A percentile compares a stretch with the other conserved stretches of the same genome.
phyloP scores from a whole-genome alignment of 2,888 invertebrate genomes.

The Zaprionus lineosus region DNA sequence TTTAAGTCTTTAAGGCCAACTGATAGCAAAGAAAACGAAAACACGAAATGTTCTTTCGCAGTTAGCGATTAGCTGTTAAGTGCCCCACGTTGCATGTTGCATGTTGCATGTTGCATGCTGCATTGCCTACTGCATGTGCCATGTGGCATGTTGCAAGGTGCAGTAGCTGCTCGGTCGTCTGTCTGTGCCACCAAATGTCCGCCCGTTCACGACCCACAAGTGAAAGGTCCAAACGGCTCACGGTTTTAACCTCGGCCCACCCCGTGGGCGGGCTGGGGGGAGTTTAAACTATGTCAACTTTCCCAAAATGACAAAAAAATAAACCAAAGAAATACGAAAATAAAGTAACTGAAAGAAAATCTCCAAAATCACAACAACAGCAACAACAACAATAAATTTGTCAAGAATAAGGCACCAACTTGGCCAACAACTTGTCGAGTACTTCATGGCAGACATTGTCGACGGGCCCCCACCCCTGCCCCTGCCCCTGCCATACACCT shows the following conservation, averaged over 20 bases:
- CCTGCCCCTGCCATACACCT: too few species aligned
- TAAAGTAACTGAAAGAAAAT: too few species aligned
- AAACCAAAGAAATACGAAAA: neutral
- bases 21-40: neutral
- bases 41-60: constrained; percentile 12
- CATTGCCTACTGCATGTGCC: constrained; percentile 41
- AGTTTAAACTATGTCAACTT: constrained; percentile 74
- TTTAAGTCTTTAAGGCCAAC: too few species aligned
- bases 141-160: constrained; percentile 57
- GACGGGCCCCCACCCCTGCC: too few species aligned
- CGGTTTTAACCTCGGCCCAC: constrained; percentile 60
- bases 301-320: constrained; percentile 42
- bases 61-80: constrained; percentile 53
- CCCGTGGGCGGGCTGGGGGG: constrained; percentile 34
- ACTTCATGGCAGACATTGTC: constrained; percentile 37
- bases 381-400: constrained; percentile 31
- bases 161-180: constrained; percentile 16
- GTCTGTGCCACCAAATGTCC: constrained; percentile 7
- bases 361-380: too few species aligned
- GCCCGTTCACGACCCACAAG: constrained; percentile 32
- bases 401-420: constrained; percentile 53
- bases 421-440: constrained; percentile 5
- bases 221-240: constrained; percentile 67
- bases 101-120: constrained; percentile 51
- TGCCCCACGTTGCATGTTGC: too few species aligned